phyloP scores from a whole-genome alignment of 1,140 invertebrate species.

The Aphidius ervi region DNA sequence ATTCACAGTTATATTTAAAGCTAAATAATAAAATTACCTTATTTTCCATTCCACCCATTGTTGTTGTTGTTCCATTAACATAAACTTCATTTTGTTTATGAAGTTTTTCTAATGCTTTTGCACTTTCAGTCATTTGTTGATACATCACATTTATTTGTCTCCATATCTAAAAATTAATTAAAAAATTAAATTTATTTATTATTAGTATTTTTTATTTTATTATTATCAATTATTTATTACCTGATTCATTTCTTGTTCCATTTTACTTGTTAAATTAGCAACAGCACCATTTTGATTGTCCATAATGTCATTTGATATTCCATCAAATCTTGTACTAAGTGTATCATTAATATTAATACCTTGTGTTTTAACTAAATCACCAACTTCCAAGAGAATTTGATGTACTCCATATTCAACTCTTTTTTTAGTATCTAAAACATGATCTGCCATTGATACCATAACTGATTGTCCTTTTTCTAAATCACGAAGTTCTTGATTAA shows the following conservation, averaged over 20 bases:
- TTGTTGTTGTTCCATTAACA: constrained; percentile 76
- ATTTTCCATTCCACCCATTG: constrained; percentile 75
- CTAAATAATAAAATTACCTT: constrained; percentile 55
- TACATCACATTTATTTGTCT: constrained; percentile 85
- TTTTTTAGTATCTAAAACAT: constrained; percentile 78
- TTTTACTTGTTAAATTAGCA: constrained; percentile 70
- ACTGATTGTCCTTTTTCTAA: constrained; percentile 75
- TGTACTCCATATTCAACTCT: constrained; percentile 80
- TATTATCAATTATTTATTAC: constrained; percentile 32
- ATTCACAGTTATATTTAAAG: too few species aligned
- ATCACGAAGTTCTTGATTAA: constrained; percentile 50
- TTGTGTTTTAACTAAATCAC: constrained; percentile 65
- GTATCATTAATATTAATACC: constrained; percentile 64
- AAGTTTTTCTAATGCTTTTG: constrained; percentile 68
- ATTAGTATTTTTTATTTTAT: constrained; percentile 2
- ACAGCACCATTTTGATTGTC: constrained; percentile 70
- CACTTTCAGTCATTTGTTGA: constrained; percentile 73
- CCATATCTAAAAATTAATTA: constrained; percentile 60
- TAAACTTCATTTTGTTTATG: constrained; percentile 76
- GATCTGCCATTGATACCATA: constrained; percentile 78
- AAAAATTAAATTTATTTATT: background rate
- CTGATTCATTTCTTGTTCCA: constrained; percentile 78
- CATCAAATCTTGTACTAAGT: constrained; percentile 66
- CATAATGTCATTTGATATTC: constrained; percentile 65
- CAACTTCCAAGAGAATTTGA: constrained; percentile 77